Conservation (phyloP, 2,888 invertebrate species). For the Arenicola marina region DNA sequence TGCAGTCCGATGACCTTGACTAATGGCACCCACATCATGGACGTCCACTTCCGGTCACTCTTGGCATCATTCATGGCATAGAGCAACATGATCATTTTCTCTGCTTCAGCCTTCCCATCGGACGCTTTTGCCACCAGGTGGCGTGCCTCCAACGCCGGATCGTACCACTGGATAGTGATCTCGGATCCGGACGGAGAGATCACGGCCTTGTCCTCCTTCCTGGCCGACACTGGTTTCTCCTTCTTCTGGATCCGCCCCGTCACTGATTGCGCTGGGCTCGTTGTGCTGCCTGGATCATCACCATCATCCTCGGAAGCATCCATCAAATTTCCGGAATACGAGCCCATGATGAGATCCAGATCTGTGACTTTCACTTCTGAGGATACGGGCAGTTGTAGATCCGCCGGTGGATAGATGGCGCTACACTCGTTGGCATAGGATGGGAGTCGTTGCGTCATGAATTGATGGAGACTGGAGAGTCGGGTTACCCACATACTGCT, state of each 20-base stretch:
- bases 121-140: not conserved
- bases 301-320: not conserved
- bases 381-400: slow-evolving; percentile 35
- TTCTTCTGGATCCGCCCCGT: not conserved
- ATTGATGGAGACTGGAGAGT: slow-evolving; percentile 46
- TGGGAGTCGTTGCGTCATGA: slow-evolving; percentile 42
- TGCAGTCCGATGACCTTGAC: slow-evolving; percentile 1
- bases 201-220: slow-evolving; percentile 36
- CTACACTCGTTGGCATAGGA: slow-evolving; percentile 46
- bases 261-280: not conserved
- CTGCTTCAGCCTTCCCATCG: slow-evolving; percentile 18
- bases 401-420: slow-evolving; percentile 50
- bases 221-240: not conserved
- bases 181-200: slow-evolving; percentile 42
- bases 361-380: slow-evolving; percentile 26
- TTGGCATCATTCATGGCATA: slow-evolving; percentile 32
- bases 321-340: slow-evolving; percentile 10
- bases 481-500: slow-evolving; percentile 44
- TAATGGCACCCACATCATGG: slow-evolving; percentile 2
- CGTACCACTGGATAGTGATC: slow-evolving; percentile 50
- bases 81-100: slow-evolving; percentile 40
- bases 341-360: slow-evolving; percentile 32
- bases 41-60: not conserved
- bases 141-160: slow-evolving; percentile 19
- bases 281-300: not conserved